Base-by-base conservation (phyloP, 2,113 vertebrate genomes). In the Bolborhynchus lineola region DNA sequence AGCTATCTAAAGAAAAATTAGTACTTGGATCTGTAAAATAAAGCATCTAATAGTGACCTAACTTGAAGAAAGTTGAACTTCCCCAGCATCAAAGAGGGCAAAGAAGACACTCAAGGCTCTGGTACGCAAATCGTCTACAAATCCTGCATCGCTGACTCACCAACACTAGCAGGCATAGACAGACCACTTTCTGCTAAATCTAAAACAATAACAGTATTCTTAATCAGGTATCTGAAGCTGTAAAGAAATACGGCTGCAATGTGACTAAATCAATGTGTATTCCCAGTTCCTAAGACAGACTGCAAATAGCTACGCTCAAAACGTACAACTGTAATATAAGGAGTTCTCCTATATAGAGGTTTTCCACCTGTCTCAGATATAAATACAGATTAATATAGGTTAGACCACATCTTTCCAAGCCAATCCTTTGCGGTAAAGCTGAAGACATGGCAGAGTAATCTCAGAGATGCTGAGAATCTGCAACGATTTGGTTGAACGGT, bases 381-480 rank as follows among this genome's bases (percentile, higher is more conserved):
- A 84, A 91, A 92, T 39, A 74, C n/a, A 81, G 33, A 87, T n/a
- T 29, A 85, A 57, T 76, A 65, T 16, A 76, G 41, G 39, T 71
- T 37, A 91, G 28, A 76, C 39, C 46, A 50, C 39, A 55, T 16
- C 53, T 31, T 82, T 76, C 55, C 18, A 82, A 80, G 44, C 16
- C 62, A 72, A 6, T 2, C 8, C 5, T 57, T 69, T 44, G 26
- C 55, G 14, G 14, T 44, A 82, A 89, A 89, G 29, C 50, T 53
- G 17, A n/a, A 94, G 29, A 72, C 9, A 5, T 44, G 6, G 25
- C 21, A 59, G 33, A 59, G 57, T 35, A 59, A 35, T 59, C 57
- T 7, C 46, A 82, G 55, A 84, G 28, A 7, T 25, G 12, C 44
- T 37, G 52, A 87, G 62, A 47, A 18, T 49, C 33, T 19, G 23